Conservation (phyloP, 2,113 vertebrate species). For the Eurypyga helias region DNA sequence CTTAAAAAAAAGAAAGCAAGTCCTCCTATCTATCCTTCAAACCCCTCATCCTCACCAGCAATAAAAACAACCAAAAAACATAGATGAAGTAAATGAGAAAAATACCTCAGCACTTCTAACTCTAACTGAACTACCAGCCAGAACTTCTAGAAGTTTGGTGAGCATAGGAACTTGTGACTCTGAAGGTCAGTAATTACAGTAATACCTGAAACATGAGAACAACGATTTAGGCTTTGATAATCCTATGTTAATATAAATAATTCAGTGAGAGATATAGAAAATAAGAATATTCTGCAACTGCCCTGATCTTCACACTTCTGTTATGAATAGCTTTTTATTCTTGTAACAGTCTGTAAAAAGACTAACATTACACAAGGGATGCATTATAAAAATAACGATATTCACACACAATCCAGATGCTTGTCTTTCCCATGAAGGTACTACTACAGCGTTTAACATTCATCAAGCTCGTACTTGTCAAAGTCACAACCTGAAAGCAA, state of each 20-base stretch:
- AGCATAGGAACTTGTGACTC: not conserved
- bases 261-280: not conserved
- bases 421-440: constrained; percentile 31
- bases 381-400: not conserved
- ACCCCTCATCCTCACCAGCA: not conserved
- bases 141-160: not conserved
- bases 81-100: not conserved
- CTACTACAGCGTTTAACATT: not conserved
- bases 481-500: constrained; percentile 43
- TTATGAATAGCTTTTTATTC: not conserved
- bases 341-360: not conserved
- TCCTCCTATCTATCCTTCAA: not conserved
- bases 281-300: not conserved
- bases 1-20: not conserved
- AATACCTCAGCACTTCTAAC: fast-evolving
- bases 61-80: not conserved
- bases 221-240: not conserved
- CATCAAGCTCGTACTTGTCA: constrained; percentile 64
- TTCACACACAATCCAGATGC: not conserved
- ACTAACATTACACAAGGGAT: not conserved
- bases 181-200: not conserved
- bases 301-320: not conserved
- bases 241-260: not conserved
- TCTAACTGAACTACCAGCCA: not conserved
- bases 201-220: not conserved